phyloP scores from a whole-genome alignment of 2,888 invertebrate species.

The Steinernema carpocapsae region DNA sequence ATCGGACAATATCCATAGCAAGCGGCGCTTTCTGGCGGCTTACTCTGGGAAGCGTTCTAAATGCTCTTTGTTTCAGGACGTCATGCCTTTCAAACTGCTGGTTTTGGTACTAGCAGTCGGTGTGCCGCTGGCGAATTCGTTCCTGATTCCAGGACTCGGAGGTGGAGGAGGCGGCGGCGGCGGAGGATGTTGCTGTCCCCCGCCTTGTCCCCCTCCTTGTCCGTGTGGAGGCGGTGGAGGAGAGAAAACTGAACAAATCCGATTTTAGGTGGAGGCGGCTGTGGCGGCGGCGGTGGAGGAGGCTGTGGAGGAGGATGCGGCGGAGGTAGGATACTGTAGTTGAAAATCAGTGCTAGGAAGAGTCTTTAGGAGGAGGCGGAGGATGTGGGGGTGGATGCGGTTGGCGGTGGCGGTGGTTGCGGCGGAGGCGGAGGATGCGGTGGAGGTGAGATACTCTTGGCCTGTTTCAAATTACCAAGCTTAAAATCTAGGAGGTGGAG shows the following conservation, averaged over 20 bases:
- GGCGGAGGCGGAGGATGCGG: too few relatives aligned
- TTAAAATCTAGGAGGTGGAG: too few relatives aligned
- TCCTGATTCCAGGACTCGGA: neutral
- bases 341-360: too few relatives aligned
- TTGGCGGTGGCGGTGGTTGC: neutral
- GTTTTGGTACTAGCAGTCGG: neutral
- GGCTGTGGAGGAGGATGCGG: neutral
- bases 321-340: too few relatives aligned
- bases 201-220: too few relatives aligned
- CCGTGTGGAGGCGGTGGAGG: neutral
- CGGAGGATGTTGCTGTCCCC: neutral
- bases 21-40: too few relatives aligned
- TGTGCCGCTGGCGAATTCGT: neutral
- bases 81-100: neutral
- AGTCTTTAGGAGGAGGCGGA: neutral
- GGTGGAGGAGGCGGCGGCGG: neutral
- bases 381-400: neutral
- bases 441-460: too few relatives aligned
- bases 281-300: neutral
- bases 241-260: too few relatives aligned
- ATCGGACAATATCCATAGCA: neutral
- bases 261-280: neutral
- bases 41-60: neutral
- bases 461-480: too few relatives aligned
- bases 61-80: neutral